phyloP scores from a whole-genome alignment of 2,113 vertebrate genomes.

The Uropsilus gracilis region DNA sequence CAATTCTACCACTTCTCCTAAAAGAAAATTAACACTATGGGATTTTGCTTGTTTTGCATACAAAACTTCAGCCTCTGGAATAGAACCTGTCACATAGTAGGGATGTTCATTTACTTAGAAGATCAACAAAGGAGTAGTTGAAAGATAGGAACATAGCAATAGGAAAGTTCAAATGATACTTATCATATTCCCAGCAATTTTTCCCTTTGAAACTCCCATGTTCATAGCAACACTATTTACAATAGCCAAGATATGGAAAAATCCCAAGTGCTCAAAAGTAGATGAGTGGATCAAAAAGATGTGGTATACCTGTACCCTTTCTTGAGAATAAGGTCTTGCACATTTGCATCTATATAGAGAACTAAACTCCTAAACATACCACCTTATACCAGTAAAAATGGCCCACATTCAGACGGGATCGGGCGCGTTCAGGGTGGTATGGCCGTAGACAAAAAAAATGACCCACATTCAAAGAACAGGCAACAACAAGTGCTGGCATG shows the following conservation, averaged over 20 bases:
- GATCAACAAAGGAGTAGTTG: not conserved
- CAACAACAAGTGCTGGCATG: too few species aligned
- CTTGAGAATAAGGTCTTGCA: not conserved
- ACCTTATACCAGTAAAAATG: too few species aligned
- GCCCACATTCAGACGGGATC: too few species aligned
- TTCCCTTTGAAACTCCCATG: too few species aligned
- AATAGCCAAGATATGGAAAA: too few species aligned
- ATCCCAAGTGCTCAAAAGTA: too few species aligned
- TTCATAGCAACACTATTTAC: too few species aligned
- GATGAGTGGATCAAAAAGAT: too few species aligned
- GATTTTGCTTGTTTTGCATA: not conserved
- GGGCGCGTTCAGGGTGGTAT: too few species aligned
- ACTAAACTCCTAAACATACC: not conserved
- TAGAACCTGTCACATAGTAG: not conserved
- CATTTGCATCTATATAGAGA: not conserved
- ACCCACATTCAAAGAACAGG: too few species aligned
- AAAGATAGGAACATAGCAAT: accelerated
- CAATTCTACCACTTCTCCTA: not conserved
- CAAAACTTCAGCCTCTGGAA: not conserved
- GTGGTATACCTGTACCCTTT: not conserved
- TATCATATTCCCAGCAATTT: not conserved
- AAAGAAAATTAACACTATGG: not conserved
- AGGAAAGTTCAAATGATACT: not conserved
- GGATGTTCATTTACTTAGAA: not conserved
- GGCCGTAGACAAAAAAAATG: too few species aligned